phyloP scores from a whole-genome alignment of 2,113 vertebrate genomes.

The Lampris incognitus region DNA sequence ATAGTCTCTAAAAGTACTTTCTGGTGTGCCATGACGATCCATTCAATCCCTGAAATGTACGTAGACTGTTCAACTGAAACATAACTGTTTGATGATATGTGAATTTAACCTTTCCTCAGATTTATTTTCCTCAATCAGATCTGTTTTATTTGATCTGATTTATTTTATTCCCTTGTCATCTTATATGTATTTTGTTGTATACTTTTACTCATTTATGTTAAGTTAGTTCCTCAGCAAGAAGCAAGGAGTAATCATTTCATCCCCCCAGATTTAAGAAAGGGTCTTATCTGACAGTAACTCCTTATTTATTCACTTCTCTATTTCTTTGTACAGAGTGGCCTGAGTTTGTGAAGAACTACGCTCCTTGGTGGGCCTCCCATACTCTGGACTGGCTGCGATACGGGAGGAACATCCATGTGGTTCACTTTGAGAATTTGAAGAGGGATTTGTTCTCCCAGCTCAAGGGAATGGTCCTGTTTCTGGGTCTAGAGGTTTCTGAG shows the following conservation, averaged over 20 bases:
- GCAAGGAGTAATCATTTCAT: neutral
- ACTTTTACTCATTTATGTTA: neutral
- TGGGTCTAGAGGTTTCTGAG: conserved; percentile 86
- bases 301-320: conserved; percentile 15
- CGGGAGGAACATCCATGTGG: conserved; percentile 90
- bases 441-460: conserved; percentile 89
- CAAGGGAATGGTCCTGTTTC: conserved; percentile 90
- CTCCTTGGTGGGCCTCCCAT: conserved; percentile 97
- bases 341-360: conserved; percentile 94
- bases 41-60: conserved; percentile 81
- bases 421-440: conserved; percentile 95
- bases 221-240: conserved; percentile 58
- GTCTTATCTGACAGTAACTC: neutral
- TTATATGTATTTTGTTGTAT: neutral
- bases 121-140: no score
- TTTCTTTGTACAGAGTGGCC: conserved; percentile 90
- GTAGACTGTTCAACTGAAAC: conserved; percentile 74
- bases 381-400: conserved; percentile 94
- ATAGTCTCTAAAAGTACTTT: conserved; percentile 80
- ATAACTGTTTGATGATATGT: conserved; percentile 59
- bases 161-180: neutral
- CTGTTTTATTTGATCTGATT: neutral
- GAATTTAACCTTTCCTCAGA: conserved; percentile 30
- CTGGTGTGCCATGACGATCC: conserved; percentile 75
- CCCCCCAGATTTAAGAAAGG: neutral